Conservation (phyloP, 2,888 invertebrate genomes). For the Lasioglossum leucozonium region DNA sequence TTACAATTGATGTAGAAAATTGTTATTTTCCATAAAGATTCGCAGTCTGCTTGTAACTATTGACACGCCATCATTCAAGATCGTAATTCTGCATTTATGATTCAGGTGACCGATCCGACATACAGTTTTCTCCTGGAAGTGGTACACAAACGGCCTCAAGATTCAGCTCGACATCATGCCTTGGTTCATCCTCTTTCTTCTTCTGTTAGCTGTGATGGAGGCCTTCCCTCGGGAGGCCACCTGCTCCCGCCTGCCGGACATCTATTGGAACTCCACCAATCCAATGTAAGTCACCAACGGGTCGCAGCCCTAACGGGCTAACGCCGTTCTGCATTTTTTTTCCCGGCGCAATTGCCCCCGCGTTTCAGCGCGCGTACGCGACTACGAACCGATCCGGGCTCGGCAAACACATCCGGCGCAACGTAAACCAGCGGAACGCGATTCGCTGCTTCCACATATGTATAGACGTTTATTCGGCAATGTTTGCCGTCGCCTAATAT, state of each 20-base stretch:
- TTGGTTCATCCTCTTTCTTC: slow-evolving; percentile 85
- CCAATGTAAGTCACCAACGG: slow-evolving; percentile 85
- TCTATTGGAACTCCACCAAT: slow-evolving; percentile 87
- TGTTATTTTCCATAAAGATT: too few species aligned
- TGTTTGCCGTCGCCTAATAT: not conserved
- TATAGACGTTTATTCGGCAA: slow-evolving; percentile 16
- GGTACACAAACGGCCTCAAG: slow-evolving; percentile 82
- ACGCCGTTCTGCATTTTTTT: not conserved
- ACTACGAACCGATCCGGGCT: slow-evolving; percentile 20
- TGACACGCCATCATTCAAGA: too few species aligned
- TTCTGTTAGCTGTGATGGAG: slow-evolving; percentile 86
- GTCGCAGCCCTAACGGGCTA: not conserved
- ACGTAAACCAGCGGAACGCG: slow-evolving; percentile 28
- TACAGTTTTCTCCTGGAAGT: slow-evolving; percentile 74
- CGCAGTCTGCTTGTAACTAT: too few species aligned
- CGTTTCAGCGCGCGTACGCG: slow-evolving; percentile 16
- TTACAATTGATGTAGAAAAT: too few species aligned
- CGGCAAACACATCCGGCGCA: slow-evolving; percentile 20
- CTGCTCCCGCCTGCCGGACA: slow-evolving; percentile 85
- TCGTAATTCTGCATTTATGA: slow-evolving; percentile 14
- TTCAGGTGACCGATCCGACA: slow-evolving; percentile 75
- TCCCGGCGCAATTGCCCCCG: slow-evolving; percentile 42
- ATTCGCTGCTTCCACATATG: not conserved
- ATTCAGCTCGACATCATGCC: slow-evolving; percentile 85
- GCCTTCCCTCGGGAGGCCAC: slow-evolving; percentile 85